Percentiles rank a stretch among this genome's conserved stretches.
Evolutionary conservation across 1,140 invertebrate genomes (phyloP).

Genomic region (Hydropsyche tenuis): DNA sequence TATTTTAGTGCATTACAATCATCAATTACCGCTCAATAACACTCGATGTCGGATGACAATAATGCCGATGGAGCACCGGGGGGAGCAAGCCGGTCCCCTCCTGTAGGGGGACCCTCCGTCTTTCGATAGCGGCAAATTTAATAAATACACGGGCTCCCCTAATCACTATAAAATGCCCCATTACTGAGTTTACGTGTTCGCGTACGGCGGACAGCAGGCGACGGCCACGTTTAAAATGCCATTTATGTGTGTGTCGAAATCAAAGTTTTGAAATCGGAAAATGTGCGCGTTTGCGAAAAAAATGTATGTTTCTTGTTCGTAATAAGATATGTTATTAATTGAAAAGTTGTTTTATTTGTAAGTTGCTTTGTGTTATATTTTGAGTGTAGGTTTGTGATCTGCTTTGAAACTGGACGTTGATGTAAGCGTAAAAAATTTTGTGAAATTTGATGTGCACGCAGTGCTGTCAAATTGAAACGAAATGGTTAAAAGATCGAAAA

Average conservation of each 20-base stretch:
- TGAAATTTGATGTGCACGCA: neutral
- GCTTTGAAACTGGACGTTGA: no score
- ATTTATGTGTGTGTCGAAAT: no score
- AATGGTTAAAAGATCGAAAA: no score
- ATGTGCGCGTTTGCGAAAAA: neutral
- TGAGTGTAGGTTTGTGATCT: no score
- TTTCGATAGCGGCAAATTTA: conserved; percentile 39
- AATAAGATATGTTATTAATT: neutral
- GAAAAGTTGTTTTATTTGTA: no score
- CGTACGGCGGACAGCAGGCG: neutral
- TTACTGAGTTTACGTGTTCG: conserved; percentile 37
- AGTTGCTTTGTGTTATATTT: no score
- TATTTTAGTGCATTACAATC: conserved; percentile 29
- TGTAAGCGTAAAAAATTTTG: neutral
- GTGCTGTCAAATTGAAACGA: neutral
- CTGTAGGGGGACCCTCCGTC: conserved; percentile 1
- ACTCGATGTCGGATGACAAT: conserved; percentile 33
- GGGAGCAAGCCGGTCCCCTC: neutral
- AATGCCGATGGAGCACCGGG: neutral
- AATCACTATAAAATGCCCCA: conserved; percentile 44
- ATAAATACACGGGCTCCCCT: conserved; percentile 43
- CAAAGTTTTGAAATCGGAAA: no score
- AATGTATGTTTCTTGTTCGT: neutral
- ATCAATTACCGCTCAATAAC: conserved; percentile 44
- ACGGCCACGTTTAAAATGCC: no score